Base-by-base conservation (phyloP, 2,113 vertebrate species). In the Illadopsis cleaveri region DNA sequence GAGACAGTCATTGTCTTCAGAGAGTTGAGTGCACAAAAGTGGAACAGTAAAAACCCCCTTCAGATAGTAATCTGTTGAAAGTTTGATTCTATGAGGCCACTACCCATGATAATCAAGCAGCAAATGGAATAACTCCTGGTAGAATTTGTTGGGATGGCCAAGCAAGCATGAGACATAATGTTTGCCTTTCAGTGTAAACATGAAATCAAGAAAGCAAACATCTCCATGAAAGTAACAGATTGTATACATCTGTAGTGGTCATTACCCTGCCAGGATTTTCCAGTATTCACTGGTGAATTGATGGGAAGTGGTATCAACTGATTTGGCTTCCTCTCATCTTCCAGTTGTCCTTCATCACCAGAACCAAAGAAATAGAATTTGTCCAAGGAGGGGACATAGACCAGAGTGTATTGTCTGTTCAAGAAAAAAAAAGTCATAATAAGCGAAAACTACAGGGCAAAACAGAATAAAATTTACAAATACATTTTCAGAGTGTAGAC, bases 291-390 rank as follows among this genome's bases (percentile, higher is more conserved):
- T 53, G 69, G 45, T 58, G 27, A 45, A 56, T 75, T 28, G 30
- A 97, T 60, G 44, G 97, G 97, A 88, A 97, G 73, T 23, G 97
- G 97, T 80, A 97, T 80, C 86, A 96, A 37, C 24, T 91, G 97
- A 47, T 97, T 44, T 5, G 68, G 38, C 30, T 84, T 95, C 42
- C 28, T 78, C 31, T 91, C 4, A 8, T 92, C 92, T 92, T 96
- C 94, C 83, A 92, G 87, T 69, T 94, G 92, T 82, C 93, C 94
- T 83, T 97, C 85, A 56, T 94, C 85, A 76, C 58, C 94, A 78
- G 73, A 97, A 61, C 98, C 98, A 97, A 98, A 98, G 3, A 81
- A 95, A 87, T 98, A 98, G 89, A 98, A 85, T 91, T 95, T 93
- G 54, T 97, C 96, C 95, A 97, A 93, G 35, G 96, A 94, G 44